Evolutionary conservation across 2,797 vertebrate species (phyloP).

Genomic region (Setipinna tenuifilis): DNA sequence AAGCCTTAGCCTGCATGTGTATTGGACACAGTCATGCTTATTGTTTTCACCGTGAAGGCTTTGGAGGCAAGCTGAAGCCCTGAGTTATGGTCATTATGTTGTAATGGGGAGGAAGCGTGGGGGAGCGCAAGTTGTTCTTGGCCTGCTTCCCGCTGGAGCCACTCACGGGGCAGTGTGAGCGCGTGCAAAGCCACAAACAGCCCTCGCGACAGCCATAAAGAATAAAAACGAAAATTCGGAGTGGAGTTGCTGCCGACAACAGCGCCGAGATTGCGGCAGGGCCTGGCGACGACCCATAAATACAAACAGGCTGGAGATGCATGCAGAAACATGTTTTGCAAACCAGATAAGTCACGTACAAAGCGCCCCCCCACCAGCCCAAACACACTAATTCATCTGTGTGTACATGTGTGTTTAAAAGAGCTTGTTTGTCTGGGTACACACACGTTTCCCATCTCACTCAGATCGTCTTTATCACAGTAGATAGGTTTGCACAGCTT

Average conservation of each 20-base stretch:
- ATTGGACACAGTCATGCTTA: background rate
- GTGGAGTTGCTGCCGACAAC: background rate
- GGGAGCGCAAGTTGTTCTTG: constrained; percentile 41
- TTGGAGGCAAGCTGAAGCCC: background rate
- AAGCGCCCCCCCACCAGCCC: background rate
- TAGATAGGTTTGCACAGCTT: constrained; percentile 5
- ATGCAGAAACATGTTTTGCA: constrained; percentile 1
- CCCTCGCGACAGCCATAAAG: constrained; percentile 38
- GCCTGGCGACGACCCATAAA: background rate
- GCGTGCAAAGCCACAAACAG: constrained; percentile 39
- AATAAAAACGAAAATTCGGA: constrained; percentile 10
- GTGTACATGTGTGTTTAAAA: background rate
- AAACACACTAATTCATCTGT: background rate
- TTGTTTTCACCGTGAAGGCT: background rate
- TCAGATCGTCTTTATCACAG: background rate
- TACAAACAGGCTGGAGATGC: background rate
- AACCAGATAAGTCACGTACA: constrained; percentile 18
- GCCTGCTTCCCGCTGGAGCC: constrained; percentile 30
- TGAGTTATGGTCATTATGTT: constrained; percentile 36
- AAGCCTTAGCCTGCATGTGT: background rate
- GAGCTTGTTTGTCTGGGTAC: background rate
- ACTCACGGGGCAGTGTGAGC: constrained; percentile 40
- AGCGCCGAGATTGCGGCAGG: background rate
- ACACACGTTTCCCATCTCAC: background rate
- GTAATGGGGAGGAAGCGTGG: constrained; percentile 17